These are phyloP conservation scores for Drosophila fuyamai DNA, from an alignment of 1,140 invertebrate genomes.

Conservation along the genomic window DNA sequence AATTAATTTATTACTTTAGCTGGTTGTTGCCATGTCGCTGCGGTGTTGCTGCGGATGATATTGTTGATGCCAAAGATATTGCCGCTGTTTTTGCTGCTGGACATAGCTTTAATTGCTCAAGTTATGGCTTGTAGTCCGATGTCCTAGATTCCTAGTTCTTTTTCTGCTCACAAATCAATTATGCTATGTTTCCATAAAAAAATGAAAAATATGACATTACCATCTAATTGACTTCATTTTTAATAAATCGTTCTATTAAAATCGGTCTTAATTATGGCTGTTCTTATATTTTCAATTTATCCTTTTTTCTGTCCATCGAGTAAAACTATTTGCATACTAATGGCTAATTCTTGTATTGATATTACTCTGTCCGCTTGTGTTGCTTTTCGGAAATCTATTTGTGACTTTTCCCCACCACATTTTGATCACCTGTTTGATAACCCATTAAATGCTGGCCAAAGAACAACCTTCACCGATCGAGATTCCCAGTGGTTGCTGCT, in stretches of 20 bases:
- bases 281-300: neutral
- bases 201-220: too few relatives aligned
- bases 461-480: conserved; percentile 40
- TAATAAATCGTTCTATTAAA: too few relatives aligned
- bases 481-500: conserved; percentile 14
- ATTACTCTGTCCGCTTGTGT: neutral
- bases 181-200: too few relatives aligned
- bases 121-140: neutral
- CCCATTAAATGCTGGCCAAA: conserved; percentile 41
- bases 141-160: neutral
- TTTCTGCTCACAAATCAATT: too few relatives aligned
- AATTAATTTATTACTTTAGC: conserved; percentile 32
- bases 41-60: conserved; percentile 7
- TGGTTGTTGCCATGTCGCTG: neutral
- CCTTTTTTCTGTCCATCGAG: neutral
- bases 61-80: conserved; percentile 11
- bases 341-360: neutral
- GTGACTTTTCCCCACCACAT: conserved; percentile 23
- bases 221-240: too few relatives aligned
- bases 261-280: neutral
- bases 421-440: conserved; percentile 39
- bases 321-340: neutral
- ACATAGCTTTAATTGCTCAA: neutral
- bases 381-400: conserved; percentile 1
- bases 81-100: conserved; percentile 6